Base-by-base conservation (phyloP, 1,140 invertebrate genomes). In the Heterodera carotae region DNA sequence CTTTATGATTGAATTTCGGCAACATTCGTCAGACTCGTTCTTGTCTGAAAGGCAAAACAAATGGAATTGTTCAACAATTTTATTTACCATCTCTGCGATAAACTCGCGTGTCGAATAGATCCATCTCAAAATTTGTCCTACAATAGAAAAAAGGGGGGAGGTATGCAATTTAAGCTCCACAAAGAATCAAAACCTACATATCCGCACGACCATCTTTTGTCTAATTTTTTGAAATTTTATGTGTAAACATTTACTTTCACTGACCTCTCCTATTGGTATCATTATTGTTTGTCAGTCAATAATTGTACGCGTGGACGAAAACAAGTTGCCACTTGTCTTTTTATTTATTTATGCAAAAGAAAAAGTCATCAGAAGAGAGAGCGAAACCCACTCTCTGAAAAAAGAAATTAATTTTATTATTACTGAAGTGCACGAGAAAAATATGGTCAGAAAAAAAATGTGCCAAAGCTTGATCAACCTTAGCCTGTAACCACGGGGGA, bases 151-250 rank as follows among this genome's bases (percentile, higher is more conserved):
- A 39, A 29, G 18, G 15, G 22, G 15, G 69, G 22, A 25, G 6
- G 5, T 36, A 18, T 12, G 29, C 43, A 67, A 33, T 62, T 33
- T 71, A 43, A 27, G 18, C 68, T 31, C 29, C 33, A 10, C 10
- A 69, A 36, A 6, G 8, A 22, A 71, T 34, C 29, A 62, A 15
- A 71, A 71, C 31, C n/a, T 43, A 87, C 82, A 87, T 84, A 62
- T 86, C 85, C 6, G 86, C 86, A 56, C 85, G 78, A 12, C 85
- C 85, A 82, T 86, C 85, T 36, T 76, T 70, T 6, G 85, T 86
- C 85, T 86, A 77, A 85, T 27, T 76, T 36, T 29, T 36, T 34
- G 36, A 76, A 74, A 36, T 43, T 43, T 6, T 43, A 43, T 43
- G 39, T 76, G n/a, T 76, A 56, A 27, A n/a, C 4, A 75, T 74